phyloP scores from a whole-genome alignment of 2,888 invertebrate species.

The Xanthia togata region DNA sequence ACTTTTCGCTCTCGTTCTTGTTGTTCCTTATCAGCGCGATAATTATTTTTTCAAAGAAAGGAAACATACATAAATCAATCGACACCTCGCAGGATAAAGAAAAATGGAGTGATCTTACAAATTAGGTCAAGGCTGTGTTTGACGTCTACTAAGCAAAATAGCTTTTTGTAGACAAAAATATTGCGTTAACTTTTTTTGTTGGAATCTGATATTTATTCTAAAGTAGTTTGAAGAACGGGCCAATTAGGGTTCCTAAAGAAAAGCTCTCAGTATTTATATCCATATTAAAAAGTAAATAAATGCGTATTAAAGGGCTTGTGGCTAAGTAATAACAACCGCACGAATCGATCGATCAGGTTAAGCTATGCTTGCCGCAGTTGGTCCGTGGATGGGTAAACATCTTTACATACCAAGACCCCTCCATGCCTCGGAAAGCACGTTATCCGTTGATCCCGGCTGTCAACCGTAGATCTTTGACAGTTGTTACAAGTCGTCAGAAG shows the following conservation, averaged over 20 bases:
- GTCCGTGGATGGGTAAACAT: too few relatives aligned
- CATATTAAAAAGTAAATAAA: not conserved
- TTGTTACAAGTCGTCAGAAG: too few relatives aligned
- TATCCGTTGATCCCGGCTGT: too few relatives aligned
- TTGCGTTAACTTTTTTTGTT: not conserved
- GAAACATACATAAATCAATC: slow-evolving; percentile 24
- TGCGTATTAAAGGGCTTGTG: not conserved
- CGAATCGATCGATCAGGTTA: too few relatives aligned
- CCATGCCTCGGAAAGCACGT: too few relatives aligned
- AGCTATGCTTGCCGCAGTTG: too few relatives aligned
- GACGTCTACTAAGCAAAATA: not conserved
- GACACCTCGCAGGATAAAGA: slow-evolving; percentile 6
- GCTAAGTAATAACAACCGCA: too few relatives aligned
- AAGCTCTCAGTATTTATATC: not conserved
- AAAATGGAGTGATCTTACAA: slow-evolving; percentile 13
- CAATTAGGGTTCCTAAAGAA: not conserved
- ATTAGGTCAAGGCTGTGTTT: slow-evolving; percentile 33
- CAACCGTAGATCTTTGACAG: too few relatives aligned
- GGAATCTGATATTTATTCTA: not conserved
- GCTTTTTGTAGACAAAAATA: not conserved
- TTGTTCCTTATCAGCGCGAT: not conserved
- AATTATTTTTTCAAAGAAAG: slow-evolving; percentile 15
- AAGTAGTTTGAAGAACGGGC: not conserved
- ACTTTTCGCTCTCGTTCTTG: not conserved
- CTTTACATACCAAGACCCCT: too few relatives aligned